Conservation (phyloP, 92 coral and sea anemone species). For the Parazoanthus darwini region DNA sequence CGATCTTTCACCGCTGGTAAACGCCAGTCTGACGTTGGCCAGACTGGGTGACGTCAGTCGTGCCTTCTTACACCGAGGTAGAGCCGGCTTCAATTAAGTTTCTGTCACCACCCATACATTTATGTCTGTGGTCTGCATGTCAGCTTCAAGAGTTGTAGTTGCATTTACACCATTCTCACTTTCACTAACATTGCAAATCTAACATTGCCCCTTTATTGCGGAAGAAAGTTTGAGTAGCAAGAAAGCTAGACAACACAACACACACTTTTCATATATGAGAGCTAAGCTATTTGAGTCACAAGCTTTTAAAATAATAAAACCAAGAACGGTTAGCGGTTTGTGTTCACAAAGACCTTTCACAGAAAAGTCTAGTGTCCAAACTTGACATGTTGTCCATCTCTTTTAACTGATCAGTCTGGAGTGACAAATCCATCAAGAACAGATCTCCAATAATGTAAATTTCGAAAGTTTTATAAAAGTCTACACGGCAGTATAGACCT, state of each 20-base stretch:
- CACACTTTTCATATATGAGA: too few species aligned
- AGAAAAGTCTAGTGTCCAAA: not conserved
- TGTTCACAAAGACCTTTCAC: constrained; percentile 1
- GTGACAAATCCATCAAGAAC: not conserved
- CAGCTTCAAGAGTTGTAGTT: constrained; percentile 21
- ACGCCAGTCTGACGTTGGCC: too few species aligned
- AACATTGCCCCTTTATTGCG: too few species aligned
- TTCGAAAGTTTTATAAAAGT: not conserved
- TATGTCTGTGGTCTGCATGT: not conserved
- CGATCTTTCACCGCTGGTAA: too few species aligned
- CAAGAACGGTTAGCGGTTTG: not conserved
- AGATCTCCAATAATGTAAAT: not conserved
- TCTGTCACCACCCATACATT: constrained; percentile 8
- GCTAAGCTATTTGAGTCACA: too few species aligned
- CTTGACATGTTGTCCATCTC: not conserved
- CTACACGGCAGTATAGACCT: too few species aligned
- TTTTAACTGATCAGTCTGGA: not conserved
- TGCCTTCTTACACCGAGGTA: too few species aligned
- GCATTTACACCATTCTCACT: constrained; percentile 8
- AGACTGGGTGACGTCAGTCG: too few species aligned
- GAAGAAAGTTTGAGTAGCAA: too few species aligned
- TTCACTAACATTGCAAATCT: not conserved
- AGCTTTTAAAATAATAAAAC: too few species aligned
- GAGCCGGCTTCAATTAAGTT: not conserved
- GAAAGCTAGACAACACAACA: too few species aligned